Percentiles rank a stretch among this genome's conserved stretches.
Evolutionary conservation across 1,140 invertebrate species (phyloP).

Genomic region (Thalassaphorura encarpata): DNA sequence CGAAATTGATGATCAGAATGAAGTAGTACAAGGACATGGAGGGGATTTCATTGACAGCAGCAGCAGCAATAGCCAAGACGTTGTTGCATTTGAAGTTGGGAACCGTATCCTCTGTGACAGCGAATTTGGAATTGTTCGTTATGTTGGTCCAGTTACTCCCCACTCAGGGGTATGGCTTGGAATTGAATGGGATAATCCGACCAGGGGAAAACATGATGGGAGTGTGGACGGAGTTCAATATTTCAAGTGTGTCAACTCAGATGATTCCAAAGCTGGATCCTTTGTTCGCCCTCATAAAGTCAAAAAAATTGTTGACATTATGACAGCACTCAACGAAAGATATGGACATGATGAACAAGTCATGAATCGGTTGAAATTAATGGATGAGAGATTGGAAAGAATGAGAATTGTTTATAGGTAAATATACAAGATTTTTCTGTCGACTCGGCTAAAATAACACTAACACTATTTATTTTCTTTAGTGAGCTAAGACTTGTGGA

Average conservation of each 20-base stretch:
- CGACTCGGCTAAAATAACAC: background rate
- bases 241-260: constrained; percentile 46
- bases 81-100: background rate
- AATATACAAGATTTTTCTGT: constrained; percentile 21
- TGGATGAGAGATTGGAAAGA: constrained; percentile 41
- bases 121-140: constrained; percentile 45
- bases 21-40: background rate
- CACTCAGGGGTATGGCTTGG: constrained; percentile 67
- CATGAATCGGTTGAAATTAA: constrained; percentile 16
- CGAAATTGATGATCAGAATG: background rate
- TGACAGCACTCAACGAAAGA: constrained; percentile 58
- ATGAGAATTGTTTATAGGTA: constrained; percentile 52
- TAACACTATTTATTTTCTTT: constrained; percentile 33
- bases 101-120: background rate
- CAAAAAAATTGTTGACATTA: constrained; percentile 54
- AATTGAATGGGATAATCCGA: constrained; percentile 83
- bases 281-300: constrained; percentile 75
- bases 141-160: constrained; percentile 47
- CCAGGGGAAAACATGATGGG: constrained; percentile 83
- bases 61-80: background rate
- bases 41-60: background rate
- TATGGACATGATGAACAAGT: constrained; percentile 53
- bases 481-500: constrained; percentile 62
- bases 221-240: constrained; percentile 66
- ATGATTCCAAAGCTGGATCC: constrained; percentile 65